A percentile compares a stretch with the other conserved stretches of the same genome.
Conservation (phyloP, 2,113 vertebrate genomes). For the Crocuta crocuta region DNA sequence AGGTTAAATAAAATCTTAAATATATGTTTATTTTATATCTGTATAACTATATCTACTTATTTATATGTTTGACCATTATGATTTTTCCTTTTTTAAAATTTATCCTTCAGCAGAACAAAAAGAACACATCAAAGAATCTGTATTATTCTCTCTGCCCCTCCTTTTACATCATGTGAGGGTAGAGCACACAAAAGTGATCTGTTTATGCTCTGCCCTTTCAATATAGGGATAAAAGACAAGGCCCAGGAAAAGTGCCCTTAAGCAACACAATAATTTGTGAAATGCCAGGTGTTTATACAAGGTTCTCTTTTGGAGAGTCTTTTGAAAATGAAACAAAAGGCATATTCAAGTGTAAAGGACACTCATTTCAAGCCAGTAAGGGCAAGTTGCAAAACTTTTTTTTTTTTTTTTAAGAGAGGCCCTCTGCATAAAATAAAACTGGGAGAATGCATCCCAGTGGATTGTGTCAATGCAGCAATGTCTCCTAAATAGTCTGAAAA, state of each 20-base stretch:
- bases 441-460: background rate
- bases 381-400: background rate
- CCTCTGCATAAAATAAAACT: background rate
- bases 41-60: background rate
- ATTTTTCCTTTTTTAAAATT: background rate
- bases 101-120: constrained; percentile 49
- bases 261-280: constrained; percentile 76
- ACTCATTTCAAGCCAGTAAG: constrained; percentile 54
- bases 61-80: background rate
- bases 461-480: background rate
- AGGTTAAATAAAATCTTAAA: constrained; percentile 34
- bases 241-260: constrained; percentile 62
- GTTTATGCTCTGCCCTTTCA: constrained; percentile 74
- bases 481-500: background rate
- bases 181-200: constrained; percentile 15
- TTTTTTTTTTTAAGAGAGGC: background rate
- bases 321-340: constrained; percentile 77
- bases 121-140: constrained; percentile 28
- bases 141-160: background rate
- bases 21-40: background rate
- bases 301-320: constrained; percentile 68
- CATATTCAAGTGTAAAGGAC: constrained; percentile 74
- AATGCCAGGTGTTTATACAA: constrained; percentile 78
- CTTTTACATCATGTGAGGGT: background rate
- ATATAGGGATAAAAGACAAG: constrained; percentile 66